These are phyloP conservation scores for Toxotes lorentzi DNA, from an alignment of 2,797 vertebrate genomes.

Conservation along the genomic window DNA sequence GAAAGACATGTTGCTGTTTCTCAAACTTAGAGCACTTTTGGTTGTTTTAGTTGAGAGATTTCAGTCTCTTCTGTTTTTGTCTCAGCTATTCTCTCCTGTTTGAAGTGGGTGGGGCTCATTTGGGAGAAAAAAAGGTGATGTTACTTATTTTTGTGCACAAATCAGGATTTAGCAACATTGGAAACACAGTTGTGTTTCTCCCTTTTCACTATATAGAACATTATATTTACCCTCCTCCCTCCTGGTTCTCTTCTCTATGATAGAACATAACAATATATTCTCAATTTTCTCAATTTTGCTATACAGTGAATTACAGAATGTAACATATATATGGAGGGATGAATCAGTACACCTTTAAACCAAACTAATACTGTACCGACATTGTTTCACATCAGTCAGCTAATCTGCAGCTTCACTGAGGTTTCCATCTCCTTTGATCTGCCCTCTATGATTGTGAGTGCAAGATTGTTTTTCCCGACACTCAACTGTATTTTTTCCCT, in stretches of 20 bases:
- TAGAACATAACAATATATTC: neutral
- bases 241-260: neutral
- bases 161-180: neutral
- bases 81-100: neutral
- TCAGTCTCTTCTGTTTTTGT: neutral
- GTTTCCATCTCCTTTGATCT: constrained; percentile 55
- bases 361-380: constrained; percentile 17
- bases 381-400: constrained; percentile 14
- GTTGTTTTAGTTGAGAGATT: neutral
- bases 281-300: neutral
- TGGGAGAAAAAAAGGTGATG: neutral
- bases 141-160: neutral
- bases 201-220: too few species aligned
- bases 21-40: neutral
- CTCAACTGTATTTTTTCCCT: constrained; percentile 41
- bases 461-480: constrained; percentile 31
- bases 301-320: neutral
- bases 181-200: neutral
- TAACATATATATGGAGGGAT: neutral
- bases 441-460: constrained; percentile 10
- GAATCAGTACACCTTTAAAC: constrained; percentile 10
- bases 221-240: neutral
- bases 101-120: neutral
- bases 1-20: neutral
- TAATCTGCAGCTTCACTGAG: constrained; percentile 36